phyloP scores from a whole-genome alignment of 2,113 vertebrate genomes.

The Furnarius figulus region DNA sequence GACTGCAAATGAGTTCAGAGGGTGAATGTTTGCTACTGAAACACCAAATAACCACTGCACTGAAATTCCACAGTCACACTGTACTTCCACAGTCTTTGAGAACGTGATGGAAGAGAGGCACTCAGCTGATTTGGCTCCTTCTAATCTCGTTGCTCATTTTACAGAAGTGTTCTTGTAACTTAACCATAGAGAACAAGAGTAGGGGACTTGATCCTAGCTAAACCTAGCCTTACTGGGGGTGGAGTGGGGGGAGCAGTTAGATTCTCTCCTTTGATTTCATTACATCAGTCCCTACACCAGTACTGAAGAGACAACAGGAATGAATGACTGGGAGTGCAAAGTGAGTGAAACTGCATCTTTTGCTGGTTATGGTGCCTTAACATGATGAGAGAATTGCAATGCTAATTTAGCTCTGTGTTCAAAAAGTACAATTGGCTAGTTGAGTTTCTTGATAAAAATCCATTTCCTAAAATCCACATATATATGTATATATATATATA shows the following conservation, averaged over 20 bases:
- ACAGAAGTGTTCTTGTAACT: neutral
- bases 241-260: neutral
- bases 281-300: neutral
- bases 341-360: neutral
- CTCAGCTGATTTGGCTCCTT: neutral
- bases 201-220: neutral
- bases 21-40: neutral
- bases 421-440: neutral
- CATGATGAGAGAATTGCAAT: neutral
- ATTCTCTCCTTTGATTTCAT: neutral
- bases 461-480: neutral
- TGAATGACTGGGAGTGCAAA: neutral
- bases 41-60: neutral
- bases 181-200: neutral
- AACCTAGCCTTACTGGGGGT: neutral
- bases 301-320: neutral
- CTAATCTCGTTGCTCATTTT: neutral
- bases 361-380: neutral
- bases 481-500: fast-evolving
- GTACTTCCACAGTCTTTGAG: neutral
- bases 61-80: neutral
- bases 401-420: neutral
- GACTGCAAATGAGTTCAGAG: neutral
- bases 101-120: neutral
- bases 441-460: neutral